Evolutionary conservation across 2,888 invertebrate genomes (phyloP).

Genomic region (Cryptocephalus moraei): DNA sequence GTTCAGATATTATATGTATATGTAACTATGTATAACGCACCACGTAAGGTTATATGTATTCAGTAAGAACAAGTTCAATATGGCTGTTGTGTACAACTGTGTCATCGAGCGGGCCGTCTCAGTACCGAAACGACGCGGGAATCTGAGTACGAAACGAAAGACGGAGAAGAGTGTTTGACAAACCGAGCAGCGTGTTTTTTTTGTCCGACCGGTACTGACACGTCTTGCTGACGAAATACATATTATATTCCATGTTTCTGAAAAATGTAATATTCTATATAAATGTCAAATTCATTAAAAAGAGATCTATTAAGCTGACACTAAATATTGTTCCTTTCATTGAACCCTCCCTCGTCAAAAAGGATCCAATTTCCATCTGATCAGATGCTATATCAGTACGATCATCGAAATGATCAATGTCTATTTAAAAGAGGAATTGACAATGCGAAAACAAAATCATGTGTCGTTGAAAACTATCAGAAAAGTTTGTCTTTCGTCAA

Average conservation of each 20-base stretch:
- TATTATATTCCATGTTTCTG: constrained; percentile 34
- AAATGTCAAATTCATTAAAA: constrained; percentile 33
- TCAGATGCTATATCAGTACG: no score
- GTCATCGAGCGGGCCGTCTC: constrained; percentile 22
- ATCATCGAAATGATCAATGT: no score
- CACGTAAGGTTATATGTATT: constrained; percentile 19
- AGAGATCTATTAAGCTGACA: constrained; percentile 23
- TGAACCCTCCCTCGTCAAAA: no score
- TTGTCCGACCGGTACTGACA: no score
- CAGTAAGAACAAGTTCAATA: constrained; percentile 17
- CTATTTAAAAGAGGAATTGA: no score
- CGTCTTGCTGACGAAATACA: constrained; percentile 11
- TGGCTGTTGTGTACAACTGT: constrained; percentile 36
- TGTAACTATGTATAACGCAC: constrained; percentile 16
- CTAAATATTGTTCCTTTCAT: background rate
- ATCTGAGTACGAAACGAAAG: no score
- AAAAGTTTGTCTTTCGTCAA: no score
- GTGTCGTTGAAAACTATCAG: no score
- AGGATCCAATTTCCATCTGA: no score
- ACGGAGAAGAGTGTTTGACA: background rate
- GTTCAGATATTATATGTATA: constrained; percentile 23
- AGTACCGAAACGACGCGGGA: no score
- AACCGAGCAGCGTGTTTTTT: background rate
- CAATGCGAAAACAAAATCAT: no score
- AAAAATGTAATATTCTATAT: constrained; percentile 35